Percentiles rank a stretch among this genome's conserved stretches.
Conservation (phyloP, 2,888 invertebrate genomes). For the Pandemis cinnamomeana region DNA sequence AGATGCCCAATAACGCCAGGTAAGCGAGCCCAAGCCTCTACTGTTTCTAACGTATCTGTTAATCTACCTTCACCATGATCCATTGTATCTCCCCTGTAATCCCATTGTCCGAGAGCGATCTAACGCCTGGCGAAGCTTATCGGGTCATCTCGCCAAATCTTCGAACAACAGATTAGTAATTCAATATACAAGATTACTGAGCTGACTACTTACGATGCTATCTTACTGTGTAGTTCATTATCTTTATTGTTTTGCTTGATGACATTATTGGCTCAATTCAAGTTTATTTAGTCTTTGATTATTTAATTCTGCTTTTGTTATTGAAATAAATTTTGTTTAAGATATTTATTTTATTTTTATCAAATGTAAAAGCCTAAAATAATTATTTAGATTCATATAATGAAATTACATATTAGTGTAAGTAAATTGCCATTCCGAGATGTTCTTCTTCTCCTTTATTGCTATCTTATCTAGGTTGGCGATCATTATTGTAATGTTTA, state of each 20-base stretch:
- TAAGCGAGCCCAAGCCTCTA: background rate
- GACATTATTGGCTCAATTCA: conserved; percentile 24
- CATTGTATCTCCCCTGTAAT: conserved; percentile 69
- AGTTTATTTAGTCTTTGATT: conserved; percentile 13
- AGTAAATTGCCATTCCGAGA: too few relatives aligned
- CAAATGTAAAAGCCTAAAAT: too few relatives aligned
- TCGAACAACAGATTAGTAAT: conserved; percentile 45
- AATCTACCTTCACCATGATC: conserved; percentile 56
- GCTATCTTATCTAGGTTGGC: too few relatives aligned
- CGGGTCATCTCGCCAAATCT: conserved; percentile 44
- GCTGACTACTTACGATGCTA: conserved; percentile 29
- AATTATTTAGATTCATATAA: too few relatives aligned
- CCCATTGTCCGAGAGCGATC: conserved; percentile 67
- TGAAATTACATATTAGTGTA: too few relatives aligned
- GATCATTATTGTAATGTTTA: too few relatives aligned
- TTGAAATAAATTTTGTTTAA: too few relatives aligned
- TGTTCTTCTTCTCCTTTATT: too few relatives aligned
- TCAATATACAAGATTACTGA: conserved; percentile 43
- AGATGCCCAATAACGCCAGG: background rate
- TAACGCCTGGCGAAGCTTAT: conserved; percentile 57
- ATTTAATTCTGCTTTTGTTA: background rate
- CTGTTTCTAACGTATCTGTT: background rate
- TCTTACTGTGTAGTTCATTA: conserved; percentile 28
- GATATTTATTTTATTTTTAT: too few relatives aligned
- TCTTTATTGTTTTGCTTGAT: conserved; percentile 29